Evolutionary conservation across 2,797 vertebrate genomes (phyloP), one percentile per base, ranked within the genome.

Genomic region (Coregonus sp.): DNA sequence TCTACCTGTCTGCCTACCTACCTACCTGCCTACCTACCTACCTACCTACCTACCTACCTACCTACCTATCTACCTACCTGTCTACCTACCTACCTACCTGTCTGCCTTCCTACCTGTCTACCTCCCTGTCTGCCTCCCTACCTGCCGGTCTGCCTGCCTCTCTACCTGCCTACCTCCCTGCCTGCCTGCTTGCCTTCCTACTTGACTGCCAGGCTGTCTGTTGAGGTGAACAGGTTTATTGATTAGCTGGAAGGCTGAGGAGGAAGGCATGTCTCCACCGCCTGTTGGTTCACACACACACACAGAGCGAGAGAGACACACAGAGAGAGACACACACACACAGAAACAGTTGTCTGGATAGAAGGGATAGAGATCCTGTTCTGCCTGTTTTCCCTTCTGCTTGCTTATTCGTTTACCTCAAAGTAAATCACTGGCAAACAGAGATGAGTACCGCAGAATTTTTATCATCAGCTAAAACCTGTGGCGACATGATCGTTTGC

Each of bases 371-470:
- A 40, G 84, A 91, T 82, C 85, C 82, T 74, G 88, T 88, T 66
- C 56, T 82, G 81, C 92, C 82, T 84, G 92, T 93, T 92, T 47
- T 83, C 73, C 76, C 82, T 79, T 80, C 85, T 85, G 81, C 77
- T 20, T 25, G 75, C 71, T 70, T 63, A 37, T 61, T 51, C 35
- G 78, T 84, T 85, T 75, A 83, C 77, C 75, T 84, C 29, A 66
- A 37, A 85, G 79, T 68, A 63, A 79, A 81, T 80, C 75, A 73
- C 69, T 83, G 75, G 80, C 74, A 86, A 83, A 87, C 87, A 78
- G 84, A 25, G 76, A 82, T 84, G 81, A 91, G 90, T 87, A 76
- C 78, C 67, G 9, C 72, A 71, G 61, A 73, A 82, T 85, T 82
- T 66, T 70, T 83, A 77, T 90, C 83, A 88, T 84, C 80, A 78